Evolutionary conservation across 1,140 invertebrate species (phyloP).

Genomic region (Sminthurinus signatus): DNA sequence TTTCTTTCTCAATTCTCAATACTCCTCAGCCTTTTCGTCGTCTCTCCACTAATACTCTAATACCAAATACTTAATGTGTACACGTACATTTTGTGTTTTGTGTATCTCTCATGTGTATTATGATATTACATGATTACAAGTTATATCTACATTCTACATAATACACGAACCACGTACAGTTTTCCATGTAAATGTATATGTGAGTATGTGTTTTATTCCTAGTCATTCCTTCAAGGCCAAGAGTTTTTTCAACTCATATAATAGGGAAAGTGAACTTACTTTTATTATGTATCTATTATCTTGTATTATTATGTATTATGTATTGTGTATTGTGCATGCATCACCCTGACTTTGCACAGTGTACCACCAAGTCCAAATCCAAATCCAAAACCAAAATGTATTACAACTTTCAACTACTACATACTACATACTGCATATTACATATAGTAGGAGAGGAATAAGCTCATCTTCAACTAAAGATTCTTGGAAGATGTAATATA

Average conservation of each 20-base stretch:
- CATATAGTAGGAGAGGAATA: no score
- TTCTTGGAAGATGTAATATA: no score
- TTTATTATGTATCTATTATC: not conserved
- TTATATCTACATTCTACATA: not conserved
- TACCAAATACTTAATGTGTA: not conserved
- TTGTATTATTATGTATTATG: no score
- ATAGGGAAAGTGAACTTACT: not conserved
- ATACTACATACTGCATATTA: no score
- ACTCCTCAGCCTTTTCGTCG: no score
- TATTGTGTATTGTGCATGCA: no score
- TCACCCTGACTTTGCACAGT: no score
- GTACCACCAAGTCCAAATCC: not conserved
- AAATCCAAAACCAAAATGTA: no score
- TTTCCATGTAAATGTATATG: not conserved
- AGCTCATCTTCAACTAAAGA: no score
- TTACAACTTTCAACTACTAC: no score
- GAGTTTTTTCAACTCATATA: conserved; percentile 1
- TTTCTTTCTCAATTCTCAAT: no score
- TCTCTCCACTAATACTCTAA: not conserved
- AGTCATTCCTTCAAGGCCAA: conserved; percentile 1
- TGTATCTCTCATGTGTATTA: not conserved
- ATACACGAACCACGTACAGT: not conserved
- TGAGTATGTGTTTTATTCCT: not conserved
- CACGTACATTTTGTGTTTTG: not conserved
- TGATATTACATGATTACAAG: not conserved